Conservation (phyloP, 1,140 invertebrate genomes). For the Drosophila tropicalis region DNA sequence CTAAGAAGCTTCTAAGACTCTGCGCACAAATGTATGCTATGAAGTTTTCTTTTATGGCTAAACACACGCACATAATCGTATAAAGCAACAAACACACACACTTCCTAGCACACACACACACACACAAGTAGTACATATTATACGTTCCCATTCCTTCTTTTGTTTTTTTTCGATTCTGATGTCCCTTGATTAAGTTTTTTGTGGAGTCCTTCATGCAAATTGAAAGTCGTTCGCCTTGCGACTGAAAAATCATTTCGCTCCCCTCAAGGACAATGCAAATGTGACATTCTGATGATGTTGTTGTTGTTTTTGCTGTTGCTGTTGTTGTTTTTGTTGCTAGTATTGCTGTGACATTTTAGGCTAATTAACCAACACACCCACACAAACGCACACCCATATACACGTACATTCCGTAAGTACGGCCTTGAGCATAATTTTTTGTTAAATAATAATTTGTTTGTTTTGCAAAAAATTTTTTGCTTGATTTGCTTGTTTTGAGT, state of each 20-base stretch:
- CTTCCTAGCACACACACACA: not conserved
- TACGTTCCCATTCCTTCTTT: not conserved
- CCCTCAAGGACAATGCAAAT: conserved; percentile 12
- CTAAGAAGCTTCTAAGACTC: conserved; percentile 51
- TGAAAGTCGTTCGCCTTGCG: not conserved
- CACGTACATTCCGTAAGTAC: conserved; percentile 1
- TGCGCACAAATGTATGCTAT: conserved; percentile 67
- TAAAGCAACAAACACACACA: conserved; percentile 20
- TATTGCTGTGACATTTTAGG: conserved; percentile 1
- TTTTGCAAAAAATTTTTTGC: conserved; percentile 15
- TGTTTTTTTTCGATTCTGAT: conserved; percentile 21
- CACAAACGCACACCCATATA: conserved; percentile 2
- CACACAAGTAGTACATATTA: not conserved
- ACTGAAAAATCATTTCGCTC: not conserved
- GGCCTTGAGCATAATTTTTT: conserved; percentile 16
- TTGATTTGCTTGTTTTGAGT: conserved; percentile 24
- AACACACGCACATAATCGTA: conserved; percentile 10
- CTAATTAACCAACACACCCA: not conserved
- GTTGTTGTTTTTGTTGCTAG: not conserved
- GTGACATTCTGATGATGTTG: not conserved
- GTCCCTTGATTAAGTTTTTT: conserved; percentile 34
- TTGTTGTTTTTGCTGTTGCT: conserved; percentile 7
- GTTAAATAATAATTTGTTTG: conserved; percentile 26
- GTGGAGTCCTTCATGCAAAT: not conserved
- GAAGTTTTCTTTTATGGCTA: conserved; percentile 37